These are phyloP conservation scores for Trachythela sp. DNA, from an alignment of 64 coral and sea anemone genomes.

Conservation along the genomic window DNA sequence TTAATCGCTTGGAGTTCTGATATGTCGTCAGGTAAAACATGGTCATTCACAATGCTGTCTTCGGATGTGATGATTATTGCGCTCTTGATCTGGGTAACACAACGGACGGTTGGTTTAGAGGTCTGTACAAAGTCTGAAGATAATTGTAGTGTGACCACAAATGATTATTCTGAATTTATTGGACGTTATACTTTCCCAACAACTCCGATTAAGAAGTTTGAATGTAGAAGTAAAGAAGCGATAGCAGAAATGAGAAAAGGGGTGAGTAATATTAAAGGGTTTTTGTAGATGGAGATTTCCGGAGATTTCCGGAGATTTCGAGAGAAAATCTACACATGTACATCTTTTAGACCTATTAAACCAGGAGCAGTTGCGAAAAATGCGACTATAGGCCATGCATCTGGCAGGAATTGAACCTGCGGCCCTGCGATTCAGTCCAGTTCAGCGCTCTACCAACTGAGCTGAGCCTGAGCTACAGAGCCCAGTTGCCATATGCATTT, in stretches of 20 bases:
- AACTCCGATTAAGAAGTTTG: background rate
- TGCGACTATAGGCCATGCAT: too few species aligned
- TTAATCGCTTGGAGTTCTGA: background rate
- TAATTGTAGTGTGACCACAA: background rate
- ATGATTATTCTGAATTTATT: background rate
- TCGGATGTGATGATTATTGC: background rate
- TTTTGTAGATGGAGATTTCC: too few species aligned
- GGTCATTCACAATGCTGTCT: background rate
- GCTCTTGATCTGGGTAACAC: background rate
- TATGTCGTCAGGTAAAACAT: background rate
- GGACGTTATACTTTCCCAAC: slow-evolving; percentile 18
- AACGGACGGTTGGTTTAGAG: background rate
- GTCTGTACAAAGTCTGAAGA: background rate
- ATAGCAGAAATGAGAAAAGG: background rate
- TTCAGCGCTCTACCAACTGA: too few species aligned
- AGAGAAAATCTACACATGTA: too few species aligned
- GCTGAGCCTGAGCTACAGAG: too few species aligned
- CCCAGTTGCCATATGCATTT: too few species aligned
- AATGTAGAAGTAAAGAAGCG: slow-evolving; percentile 6
- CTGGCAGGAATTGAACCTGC: too few species aligned
- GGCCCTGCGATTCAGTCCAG: too few species aligned
- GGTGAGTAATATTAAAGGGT: slow-evolving; percentile 3
- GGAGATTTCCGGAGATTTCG: too few species aligned
- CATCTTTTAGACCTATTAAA: too few species aligned
- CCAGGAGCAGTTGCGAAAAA: too few species aligned